Base-by-base conservation (phyloP, 2,113 vertebrate genomes). In the Amphiprion ocellaris region DNA sequence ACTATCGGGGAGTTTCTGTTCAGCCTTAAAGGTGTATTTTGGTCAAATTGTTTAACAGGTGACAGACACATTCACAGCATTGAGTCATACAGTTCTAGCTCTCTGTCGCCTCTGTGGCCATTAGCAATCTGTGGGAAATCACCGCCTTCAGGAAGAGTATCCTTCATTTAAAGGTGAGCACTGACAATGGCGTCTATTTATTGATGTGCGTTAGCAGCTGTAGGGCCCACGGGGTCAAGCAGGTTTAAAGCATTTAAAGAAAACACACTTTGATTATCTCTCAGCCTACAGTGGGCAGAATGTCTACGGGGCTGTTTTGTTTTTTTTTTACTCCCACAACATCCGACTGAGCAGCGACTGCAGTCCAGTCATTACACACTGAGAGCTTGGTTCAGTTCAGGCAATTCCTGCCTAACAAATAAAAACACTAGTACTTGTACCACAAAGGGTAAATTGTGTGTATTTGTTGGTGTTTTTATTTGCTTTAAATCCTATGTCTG, bases 81-180 rank as follows among this genome's bases (percentile, higher is more conserved):
- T 24, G 75, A 65, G 30, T 30, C 30, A 70, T 49, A 47, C 58
- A 23, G 26, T 47, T 17, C 61, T 1, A 28, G 28, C 69, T 53
- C 37, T 58, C 63, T 0, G 26, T 44, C 56, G 72, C 55, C 73
- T 59, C 49, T 10, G 61, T 12, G 47, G 46, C 15, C 60, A 30
- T 62, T 41, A 69, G 63, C 61, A 46, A 28, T 60, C 41, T 52
- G 44, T 21, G 33, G 66, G 5, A 76, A 74, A 41, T 23, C 15
- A 16, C 19, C 11, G 1, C 33, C 52, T 39, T 58, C 65, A 56
- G 64, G 26, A 16, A 30, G 15, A 28, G 54, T 54, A 59, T 46
- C 65, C 14, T 59, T 85, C 73, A 70, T 74, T 63, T 63, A 83
- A 62, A 54, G 69, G 73, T 77, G 41, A 74, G 65, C 69, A 39